Conservation (phyloP, 2,888 invertebrate species). For the Drosophila aldrichi region DNA sequence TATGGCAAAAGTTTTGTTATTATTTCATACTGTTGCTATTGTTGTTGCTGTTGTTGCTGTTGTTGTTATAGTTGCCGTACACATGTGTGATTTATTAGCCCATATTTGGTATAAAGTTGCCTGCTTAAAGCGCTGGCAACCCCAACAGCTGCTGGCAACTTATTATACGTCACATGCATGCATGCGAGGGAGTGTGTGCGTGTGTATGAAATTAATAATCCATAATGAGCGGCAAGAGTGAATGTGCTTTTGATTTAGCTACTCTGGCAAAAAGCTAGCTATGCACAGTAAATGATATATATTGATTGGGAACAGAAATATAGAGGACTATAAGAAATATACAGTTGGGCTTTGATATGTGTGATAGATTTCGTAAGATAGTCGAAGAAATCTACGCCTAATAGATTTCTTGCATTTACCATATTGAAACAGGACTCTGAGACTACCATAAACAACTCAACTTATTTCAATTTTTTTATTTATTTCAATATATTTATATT, state of each 20-base stretch:
- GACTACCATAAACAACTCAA: too few relatives aligned
- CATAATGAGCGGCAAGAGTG: constrained; percentile 58
- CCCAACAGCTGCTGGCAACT: constrained; percentile 50
- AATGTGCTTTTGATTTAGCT: constrained; percentile 51
- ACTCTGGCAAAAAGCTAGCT: neutral
- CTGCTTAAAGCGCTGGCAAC: constrained; percentile 40
- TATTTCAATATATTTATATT: neutral
- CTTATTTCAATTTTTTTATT: neutral
- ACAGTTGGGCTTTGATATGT: neutral
- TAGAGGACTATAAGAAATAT: neutral
- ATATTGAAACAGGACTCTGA: too few relatives aligned
- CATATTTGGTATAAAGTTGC: constrained; percentile 62
- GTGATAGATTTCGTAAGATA: neutral
- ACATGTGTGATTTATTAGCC: constrained; percentile 66
- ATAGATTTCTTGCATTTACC: too few relatives aligned
- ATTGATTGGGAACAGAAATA: neutral
- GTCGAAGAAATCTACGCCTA: too few relatives aligned
- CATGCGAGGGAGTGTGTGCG: neutral
- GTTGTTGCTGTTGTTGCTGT: constrained; percentile 9
- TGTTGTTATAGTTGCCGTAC: constrained; percentile 29
- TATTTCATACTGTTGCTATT: constrained; percentile 6
- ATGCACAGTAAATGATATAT: neutral
- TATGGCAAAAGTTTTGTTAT: constrained; percentile 54
- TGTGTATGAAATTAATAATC: constrained; percentile 5
- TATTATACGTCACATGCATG: constrained; percentile 32